Evolutionary conservation across 2,113 vertebrate species (phyloP), one percentile per base, ranked within the genome.

Genomic region (Corvus cornix): DNA sequence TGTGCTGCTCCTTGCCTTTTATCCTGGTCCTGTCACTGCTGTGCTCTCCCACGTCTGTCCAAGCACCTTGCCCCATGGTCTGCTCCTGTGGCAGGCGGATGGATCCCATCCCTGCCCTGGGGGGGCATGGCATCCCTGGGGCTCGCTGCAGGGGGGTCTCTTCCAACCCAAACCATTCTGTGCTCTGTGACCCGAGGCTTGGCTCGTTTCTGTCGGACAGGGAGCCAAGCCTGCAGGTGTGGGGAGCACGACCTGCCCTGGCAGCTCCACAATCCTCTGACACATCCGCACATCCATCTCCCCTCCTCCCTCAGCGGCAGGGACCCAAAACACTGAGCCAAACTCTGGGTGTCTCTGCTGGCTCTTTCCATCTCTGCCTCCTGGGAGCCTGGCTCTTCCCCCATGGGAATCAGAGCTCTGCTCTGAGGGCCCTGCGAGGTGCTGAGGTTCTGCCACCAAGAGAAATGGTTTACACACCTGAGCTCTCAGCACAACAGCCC

Each of bases 121-220:
- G 6, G 28, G 74, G 23, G 4, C 21, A 16, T 1, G 19, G 28
- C 56, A 37, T 22, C 84, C 41, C 68, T 9, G 64, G 15, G 39
- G 44, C 68, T 56, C 51, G 31, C n/a, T 35, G 52, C 75, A 27
- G 49, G 39, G 23, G 35, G 21, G 4, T 22, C 48, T 37, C 41
- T 17, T 31, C 72, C 79, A 63, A 1, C 14, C 26, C 63, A 19
- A 7, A 13, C 18, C 48, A 3, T 16, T 16, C 35, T 6, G 9
- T 16, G 55, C 11, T 23, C 55, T 23, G n/a, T 13, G 56, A 6
- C 20, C 55, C 10, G 4, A 3, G 41, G 12, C 22, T 70, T 12
- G 51, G 58, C 60, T 75, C 0, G 0, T 74, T 58, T 31, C 48
- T 0, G 0, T 48, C 2, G 0, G 15, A 13, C 8, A 1, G 43